Conservation (phyloP, 2,113 vertebrate genomes). For the Malurus alboscapulatus region DNA sequence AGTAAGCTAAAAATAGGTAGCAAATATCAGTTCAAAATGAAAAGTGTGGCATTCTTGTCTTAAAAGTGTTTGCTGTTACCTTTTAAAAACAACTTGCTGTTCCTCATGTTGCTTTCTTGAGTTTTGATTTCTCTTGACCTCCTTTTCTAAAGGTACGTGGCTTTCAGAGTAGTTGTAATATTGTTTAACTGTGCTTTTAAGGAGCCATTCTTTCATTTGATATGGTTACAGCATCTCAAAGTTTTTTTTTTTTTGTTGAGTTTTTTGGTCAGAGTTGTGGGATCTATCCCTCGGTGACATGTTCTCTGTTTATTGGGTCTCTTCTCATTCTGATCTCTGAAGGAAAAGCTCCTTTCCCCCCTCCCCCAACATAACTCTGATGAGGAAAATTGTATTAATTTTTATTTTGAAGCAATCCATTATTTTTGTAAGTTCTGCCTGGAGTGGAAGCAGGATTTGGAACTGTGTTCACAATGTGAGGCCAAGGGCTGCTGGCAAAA, state of each 20-base stretch:
- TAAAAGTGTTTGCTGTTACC: neutral
- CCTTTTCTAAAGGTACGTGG: neutral
- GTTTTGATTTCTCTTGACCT: neutral
- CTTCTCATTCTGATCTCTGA: neutral
- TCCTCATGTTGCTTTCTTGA: neutral
- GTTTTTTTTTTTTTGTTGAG: neutral
- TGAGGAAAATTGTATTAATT: neutral
- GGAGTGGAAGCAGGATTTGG: neutral
- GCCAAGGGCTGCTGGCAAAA: constrained; percentile 58
- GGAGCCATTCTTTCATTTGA: neutral
- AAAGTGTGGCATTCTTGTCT: neutral
- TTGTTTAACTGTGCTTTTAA: neutral
- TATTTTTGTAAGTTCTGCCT: neutral
- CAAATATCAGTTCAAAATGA: neutral
- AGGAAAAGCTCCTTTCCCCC: accelerated
- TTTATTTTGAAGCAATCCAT: neutral
- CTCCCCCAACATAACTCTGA: accelerated
- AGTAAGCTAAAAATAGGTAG: neutral
- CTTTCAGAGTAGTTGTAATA: neutral
- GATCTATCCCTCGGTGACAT: neutral
- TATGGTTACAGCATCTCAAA: neutral
- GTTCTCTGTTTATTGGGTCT: neutral
- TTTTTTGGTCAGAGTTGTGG: neutral
- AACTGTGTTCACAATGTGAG: neutral
- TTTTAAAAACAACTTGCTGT: neutral